Conservation (phyloP, 2,113 vertebrate species). For the Varanus komodoensis region DNA sequence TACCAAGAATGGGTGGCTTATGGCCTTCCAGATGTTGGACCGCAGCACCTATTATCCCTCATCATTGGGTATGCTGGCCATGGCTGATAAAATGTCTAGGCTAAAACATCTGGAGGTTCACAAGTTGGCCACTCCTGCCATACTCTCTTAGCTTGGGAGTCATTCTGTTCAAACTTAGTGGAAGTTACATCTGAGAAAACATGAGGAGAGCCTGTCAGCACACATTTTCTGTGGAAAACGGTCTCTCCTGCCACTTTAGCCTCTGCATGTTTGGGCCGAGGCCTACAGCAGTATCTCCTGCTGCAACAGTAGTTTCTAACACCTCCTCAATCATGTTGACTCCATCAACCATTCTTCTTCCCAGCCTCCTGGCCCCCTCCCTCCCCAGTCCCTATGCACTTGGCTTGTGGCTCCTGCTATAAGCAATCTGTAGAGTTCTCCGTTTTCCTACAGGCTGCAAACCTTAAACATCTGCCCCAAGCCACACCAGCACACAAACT, state of each 20-base stretch:
- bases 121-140: too few species aligned
- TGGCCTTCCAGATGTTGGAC: too few species aligned
- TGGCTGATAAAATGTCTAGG: too few species aligned
- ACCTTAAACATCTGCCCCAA: constrained; percentile 42
- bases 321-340: background rate
- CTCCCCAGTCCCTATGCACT: background rate
- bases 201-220: too few species aligned
- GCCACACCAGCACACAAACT: constrained; percentile 25
- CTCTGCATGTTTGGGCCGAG: background rate
- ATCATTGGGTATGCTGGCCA: too few species aligned
- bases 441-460: constrained; percentile 40
- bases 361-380: background rate
- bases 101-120: too few species aligned
- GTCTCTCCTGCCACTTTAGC: background rate
- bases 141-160: too few species aligned
- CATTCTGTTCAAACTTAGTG: background rate
- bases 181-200: background rate
- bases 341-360: background rate
- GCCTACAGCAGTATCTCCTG: background rate
- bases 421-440: constrained; percentile 19
- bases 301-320: constrained; percentile 9
- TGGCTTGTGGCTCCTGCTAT: constrained; percentile 4
- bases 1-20: too few species aligned
- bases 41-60: too few species aligned
- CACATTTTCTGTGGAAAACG: rapidly evolving